phyloP scores from a whole-genome alignment of 1,140 invertebrate species.

The Polypedilum vanderplanki region DNA sequence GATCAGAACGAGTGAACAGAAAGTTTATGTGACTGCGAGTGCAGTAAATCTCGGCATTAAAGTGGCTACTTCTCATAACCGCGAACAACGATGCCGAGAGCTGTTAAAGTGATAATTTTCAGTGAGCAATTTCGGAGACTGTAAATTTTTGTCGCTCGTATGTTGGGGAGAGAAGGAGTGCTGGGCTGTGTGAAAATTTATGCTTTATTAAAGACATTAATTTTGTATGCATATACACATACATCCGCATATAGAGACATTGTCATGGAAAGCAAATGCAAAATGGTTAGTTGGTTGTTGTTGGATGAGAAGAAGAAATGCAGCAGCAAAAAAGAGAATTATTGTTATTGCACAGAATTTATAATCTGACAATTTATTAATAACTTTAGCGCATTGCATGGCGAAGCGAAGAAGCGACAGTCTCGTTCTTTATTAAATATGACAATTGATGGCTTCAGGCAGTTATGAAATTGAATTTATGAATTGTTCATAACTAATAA shows the following conservation, averaged over 20 bases:
- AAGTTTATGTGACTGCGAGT: constrained; percentile 11
- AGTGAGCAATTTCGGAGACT: neutral
- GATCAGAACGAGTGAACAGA: neutral
- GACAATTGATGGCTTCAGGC: neutral
- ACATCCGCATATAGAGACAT: no score
- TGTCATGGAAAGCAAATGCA: no score
- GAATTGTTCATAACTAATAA: neutral
- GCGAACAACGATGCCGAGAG: neutral
- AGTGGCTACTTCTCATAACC: neutral
- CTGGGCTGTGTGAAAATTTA: neutral
- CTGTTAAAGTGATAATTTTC: constrained; percentile 19
- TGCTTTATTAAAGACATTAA: constrained; percentile 14
- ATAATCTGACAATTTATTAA: constrained; percentile 20
- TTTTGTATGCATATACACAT: neutral
- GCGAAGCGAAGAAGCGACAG: neutral
- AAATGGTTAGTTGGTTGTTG: no score
- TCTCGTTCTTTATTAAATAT: neutral
- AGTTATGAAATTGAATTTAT: neutral
- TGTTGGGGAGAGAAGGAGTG: no score
- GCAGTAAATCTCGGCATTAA: constrained; percentile 12
- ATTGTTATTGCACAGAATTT: constrained; percentile 13
- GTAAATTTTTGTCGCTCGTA: neutral
- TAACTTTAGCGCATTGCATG: neutral
- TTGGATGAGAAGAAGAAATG: no score
- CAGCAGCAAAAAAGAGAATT: neutral